phyloP scores from a whole-genome alignment of 2,797 vertebrate species.

The Megaceryle alcyon region DNA sequence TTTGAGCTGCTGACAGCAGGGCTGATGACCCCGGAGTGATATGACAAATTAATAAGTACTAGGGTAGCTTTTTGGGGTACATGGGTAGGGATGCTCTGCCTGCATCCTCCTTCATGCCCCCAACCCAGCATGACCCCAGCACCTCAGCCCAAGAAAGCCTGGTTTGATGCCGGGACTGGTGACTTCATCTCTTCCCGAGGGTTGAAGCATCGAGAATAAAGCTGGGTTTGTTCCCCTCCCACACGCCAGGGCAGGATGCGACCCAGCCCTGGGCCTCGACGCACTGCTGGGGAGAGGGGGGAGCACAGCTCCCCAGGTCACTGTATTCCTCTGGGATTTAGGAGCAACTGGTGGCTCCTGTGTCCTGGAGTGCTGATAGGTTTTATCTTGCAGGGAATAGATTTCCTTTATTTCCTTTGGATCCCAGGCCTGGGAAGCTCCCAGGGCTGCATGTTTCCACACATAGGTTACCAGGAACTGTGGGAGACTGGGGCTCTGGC shows the following conservation, averaged over 20 bases:
- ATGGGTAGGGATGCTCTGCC: background rate
- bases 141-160: slow-evolving; percentile 51
- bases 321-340: background rate
- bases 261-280: background rate
- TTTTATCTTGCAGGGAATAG: background rate
- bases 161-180: slow-evolving; percentile 40
- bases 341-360: background rate
- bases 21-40: accelerated
- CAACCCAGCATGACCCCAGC: accelerated
- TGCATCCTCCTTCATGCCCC: background rate
- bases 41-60: accelerated
- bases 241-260: background rate
- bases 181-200: slow-evolving; percentile 61
- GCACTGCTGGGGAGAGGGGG: background rate
- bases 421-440: background rate
- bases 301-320: background rate
- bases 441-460: background rate
- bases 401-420: background rate
- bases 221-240: slow-evolving; percentile 66
- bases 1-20: background rate
- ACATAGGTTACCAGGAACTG: background rate
- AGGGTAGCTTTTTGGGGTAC: background rate
- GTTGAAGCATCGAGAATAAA: slow-evolving; percentile 49
- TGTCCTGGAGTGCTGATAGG: accelerated
- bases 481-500: background rate